Evolutionary conservation across 2,113 vertebrate species (phyloP).

Genomic region (Eurypyga helias): DNA sequence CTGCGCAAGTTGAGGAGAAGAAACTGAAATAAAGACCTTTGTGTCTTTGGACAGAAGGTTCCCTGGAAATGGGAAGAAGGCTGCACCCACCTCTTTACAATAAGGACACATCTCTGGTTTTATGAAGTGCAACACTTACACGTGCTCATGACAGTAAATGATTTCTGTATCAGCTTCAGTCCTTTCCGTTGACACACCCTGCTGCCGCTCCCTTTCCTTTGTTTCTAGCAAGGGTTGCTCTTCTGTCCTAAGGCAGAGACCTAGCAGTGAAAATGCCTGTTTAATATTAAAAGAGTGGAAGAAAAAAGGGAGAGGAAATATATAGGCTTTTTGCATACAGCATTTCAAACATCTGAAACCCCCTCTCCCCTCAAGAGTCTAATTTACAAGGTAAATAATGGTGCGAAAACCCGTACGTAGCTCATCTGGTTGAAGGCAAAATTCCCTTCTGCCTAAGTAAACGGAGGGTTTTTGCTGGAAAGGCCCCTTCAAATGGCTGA

Average conservation of each 20-base stretch:
- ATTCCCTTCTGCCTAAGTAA: neutral
- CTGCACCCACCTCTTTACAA: rapidly evolving
- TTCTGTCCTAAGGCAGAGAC: slow-evolving; percentile 17
- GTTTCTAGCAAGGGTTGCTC: neutral
- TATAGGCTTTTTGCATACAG: slow-evolving; percentile 19
- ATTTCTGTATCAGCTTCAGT: neutral
- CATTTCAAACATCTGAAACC: slow-evolving; percentile 16
- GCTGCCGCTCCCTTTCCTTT: slow-evolving; percentile 4
- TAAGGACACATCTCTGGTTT: neutral
- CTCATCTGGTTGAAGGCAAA: slow-evolving; percentile 8
- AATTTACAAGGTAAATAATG: slow-evolving; percentile 66
- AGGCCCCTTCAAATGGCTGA: neutral
- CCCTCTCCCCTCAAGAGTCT: neutral
- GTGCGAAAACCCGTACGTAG: neutral
- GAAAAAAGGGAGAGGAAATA: slow-evolving; percentile 35
- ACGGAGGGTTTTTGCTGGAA: neutral
- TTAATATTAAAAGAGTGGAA: slow-evolving; percentile 22
- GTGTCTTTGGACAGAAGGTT: neutral
- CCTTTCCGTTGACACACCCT: neutral
- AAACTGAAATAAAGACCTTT: neutral
- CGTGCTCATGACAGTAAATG: neutral
- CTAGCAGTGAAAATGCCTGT: neutral
- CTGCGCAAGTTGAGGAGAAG: neutral
- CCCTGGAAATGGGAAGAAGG: neutral
- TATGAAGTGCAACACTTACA: neutral